phyloP scores from a whole-genome alignment of 2,888 invertebrate genomes.

The Drepanosiphum platanoidis region DNA sequence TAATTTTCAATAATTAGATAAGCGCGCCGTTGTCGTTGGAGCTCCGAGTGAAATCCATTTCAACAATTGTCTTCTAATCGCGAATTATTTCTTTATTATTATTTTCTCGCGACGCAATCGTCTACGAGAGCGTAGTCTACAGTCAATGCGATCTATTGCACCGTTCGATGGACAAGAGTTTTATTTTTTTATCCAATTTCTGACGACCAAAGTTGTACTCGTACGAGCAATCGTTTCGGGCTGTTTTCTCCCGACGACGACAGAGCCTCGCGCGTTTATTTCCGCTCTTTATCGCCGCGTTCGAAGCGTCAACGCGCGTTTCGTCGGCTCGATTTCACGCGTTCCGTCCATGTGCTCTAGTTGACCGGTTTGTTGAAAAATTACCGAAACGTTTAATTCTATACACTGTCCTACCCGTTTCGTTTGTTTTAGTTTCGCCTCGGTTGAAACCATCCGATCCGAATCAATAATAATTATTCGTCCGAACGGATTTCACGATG shows the following conservation, averaged over 20 bases:
- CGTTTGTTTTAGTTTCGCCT: too few species aligned
- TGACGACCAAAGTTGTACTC: not conserved
- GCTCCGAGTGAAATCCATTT: not conserved
- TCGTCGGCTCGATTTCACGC: too few species aligned
- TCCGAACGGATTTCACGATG: too few species aligned
- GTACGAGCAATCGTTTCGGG: not conserved
- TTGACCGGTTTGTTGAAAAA: too few species aligned
- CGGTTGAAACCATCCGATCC: too few species aligned
- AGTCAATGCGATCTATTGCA: not conserved
- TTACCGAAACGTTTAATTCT: too few species aligned
- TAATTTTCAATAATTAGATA: conserved; percentile 1
- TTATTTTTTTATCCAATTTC: not conserved
- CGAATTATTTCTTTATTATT: too few species aligned
- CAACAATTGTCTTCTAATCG: not conserved
- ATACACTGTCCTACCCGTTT: too few species aligned
- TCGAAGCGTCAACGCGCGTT: not conserved
- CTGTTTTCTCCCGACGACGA: not conserved
- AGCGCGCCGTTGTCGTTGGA: not conserved
- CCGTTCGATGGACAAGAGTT: not conserved
- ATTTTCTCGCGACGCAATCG: not conserved
- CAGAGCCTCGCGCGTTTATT: not conserved
- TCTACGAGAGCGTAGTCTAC: not conserved
- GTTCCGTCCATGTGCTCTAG: too few species aligned
- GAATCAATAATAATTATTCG: too few species aligned
- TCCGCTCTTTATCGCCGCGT: not conserved